A percentile compares a stretch with the other conserved stretches of the same genome.
phyloP scores from a whole-genome alignment of 2,113 vertebrate species.

The Leucosticte australis region DNA sequence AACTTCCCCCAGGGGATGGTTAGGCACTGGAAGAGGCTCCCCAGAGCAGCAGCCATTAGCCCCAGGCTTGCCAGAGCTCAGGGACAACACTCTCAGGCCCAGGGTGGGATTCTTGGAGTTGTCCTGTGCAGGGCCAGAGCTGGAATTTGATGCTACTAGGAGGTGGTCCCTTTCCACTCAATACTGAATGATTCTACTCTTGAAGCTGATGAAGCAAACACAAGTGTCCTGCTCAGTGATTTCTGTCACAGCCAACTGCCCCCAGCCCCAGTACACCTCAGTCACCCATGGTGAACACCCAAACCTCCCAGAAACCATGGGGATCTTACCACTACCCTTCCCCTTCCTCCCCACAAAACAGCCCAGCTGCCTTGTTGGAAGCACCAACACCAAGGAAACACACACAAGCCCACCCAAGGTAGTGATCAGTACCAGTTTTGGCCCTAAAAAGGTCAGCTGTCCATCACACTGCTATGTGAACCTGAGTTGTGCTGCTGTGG shows the following conservation, averaged over 20 bases:
- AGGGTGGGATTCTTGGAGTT: background rate
- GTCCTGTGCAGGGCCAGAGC: background rate
- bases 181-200: background rate
- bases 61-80: background rate
- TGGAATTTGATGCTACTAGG: background rate
- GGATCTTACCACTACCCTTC: background rate
- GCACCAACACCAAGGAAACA: background rate
- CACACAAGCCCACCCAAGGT: fast-evolving
- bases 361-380: background rate
- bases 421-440: background rate
- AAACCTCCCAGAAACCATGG: background rate
- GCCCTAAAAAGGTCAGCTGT: background rate
- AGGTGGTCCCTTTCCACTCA: background rate
- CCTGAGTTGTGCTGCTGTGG: background rate
- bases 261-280: background rate
- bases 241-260: background rate
- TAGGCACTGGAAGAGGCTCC: background rate
- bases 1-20: background rate
- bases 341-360: background rate
- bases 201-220: background rate
- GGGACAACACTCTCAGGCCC: background rate
- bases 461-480: background rate
- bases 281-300: background rate
- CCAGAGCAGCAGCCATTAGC: background rate
- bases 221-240: background rate